Conservation (phyloP, 2,113 vertebrate species). For the Capreolus pygargus region DNA sequence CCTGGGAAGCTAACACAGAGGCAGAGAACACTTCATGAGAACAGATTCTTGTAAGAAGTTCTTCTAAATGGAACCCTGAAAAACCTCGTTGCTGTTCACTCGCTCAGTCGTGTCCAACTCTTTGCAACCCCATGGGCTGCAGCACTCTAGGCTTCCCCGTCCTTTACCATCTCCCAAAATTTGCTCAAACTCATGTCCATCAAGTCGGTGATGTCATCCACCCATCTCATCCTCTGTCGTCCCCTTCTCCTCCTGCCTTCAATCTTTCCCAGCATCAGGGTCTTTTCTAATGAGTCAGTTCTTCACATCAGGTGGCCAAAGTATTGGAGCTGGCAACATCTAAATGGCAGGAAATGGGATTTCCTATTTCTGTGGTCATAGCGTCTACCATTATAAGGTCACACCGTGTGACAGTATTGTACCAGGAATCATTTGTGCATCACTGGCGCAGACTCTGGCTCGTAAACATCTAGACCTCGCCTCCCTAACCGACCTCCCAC, state of each 20-base stretch:
- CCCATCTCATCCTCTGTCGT: not conserved
- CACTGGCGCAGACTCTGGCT: not conserved
- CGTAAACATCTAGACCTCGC: not conserved
- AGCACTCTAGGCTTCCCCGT: not conserved
- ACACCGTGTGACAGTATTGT: not conserved
- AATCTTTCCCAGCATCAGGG: not conserved
- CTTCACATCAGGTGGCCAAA: not conserved
- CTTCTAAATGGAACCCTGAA: not conserved
- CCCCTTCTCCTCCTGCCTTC: not conserved
- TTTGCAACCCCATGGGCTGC: not conserved
- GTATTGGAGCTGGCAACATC: not conserved
- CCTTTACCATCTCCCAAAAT: not conserved
- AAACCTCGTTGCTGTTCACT: not conserved
- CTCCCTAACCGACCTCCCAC: not conserved
- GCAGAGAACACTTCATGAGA: not conserved
- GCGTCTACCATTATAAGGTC: not conserved
- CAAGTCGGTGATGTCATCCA: not conserved
- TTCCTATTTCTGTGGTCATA: not conserved
- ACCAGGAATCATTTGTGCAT: not conserved
- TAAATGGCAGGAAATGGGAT: not conserved
- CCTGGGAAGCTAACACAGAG: not conserved
- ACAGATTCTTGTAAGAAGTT: not conserved
- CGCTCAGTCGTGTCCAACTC: not conserved
- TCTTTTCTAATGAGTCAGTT: not conserved
- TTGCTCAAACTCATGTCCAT: not conserved